phyloP scores from a whole-genome alignment of 2,888 invertebrate species.

The Arenicola marina region DNA sequence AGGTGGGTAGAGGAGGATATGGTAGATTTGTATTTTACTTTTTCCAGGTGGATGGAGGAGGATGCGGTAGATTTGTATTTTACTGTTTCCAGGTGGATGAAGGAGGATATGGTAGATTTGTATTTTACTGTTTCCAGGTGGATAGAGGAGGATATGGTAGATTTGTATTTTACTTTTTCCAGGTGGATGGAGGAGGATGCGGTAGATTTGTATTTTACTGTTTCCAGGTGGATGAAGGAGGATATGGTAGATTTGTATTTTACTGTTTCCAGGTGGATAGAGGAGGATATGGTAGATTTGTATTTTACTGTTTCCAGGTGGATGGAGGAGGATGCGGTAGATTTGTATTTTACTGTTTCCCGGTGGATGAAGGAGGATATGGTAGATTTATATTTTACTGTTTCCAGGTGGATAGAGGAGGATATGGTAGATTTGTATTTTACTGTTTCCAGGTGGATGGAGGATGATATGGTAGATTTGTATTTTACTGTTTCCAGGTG shows the following conservation, averaged over 20 bases:
- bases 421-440: slow-evolving; percentile 47
- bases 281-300: slow-evolving; percentile 56
- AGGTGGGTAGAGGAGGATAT: slow-evolving; percentile 62
- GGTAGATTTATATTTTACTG: slow-evolving; percentile 39
- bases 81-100: slow-evolving; percentile 57
- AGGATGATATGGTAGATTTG: slow-evolving; percentile 56
- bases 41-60: slow-evolving; percentile 61
- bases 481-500: slow-evolving; percentile 41
- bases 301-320: slow-evolving; percentile 41
- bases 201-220: slow-evolving; percentile 37
- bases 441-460: slow-evolving; percentile 57
- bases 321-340: slow-evolving; percentile 62
- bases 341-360: slow-evolving; percentile 20
- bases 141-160: slow-evolving; percentile 62
- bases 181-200: slow-evolving; percentile 62
- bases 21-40: slow-evolving; percentile 37
- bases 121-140: slow-evolving; percentile 41
- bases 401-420: slow-evolving; percentile 61
- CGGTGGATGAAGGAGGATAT: slow-evolving; percentile 62
- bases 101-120: slow-evolving; percentile 56
- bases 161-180: slow-evolving; percentile 20
- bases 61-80: slow-evolving; percentile 47
- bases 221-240: slow-evolving; percentile 61
- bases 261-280: slow-evolving; percentile 57
- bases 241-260: slow-evolving; percentile 47